Conservation (phyloP, 64 coral and sea anemone species). For the Hydrozoanthus tunicans region DNA sequence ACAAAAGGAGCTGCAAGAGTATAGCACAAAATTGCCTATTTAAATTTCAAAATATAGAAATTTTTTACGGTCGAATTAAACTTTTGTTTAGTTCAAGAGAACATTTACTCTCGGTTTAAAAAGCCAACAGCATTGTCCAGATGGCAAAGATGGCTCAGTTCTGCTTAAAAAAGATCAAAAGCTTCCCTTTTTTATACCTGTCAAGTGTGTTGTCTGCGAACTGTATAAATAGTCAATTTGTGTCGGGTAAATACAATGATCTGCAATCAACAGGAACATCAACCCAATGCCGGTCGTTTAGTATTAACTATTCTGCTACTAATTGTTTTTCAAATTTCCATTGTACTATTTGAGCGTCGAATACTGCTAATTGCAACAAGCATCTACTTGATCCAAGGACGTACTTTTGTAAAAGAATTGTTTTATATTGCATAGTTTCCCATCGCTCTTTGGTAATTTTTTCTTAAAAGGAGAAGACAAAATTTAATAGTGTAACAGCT, state of each 20-base stretch:
- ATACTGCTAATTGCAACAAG: background rate
- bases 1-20: slow-evolving; percentile 27
- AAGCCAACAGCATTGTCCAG: too few relatives aligned
- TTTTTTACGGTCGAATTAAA: background rate
- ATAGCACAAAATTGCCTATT: background rate
- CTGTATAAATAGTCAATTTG: background rate
- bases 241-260: background rate
- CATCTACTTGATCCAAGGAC: background rate
- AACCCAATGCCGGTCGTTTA: background rate
- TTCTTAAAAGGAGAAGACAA: background rate
- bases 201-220: background rate
- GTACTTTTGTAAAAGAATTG: background rate
- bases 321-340: slow-evolving; percentile 13
- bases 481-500: background rate
- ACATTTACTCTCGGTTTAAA: background rate
- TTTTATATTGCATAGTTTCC: background rate
- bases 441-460: background rate
- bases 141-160: too few relatives aligned
- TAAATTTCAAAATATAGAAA: slow-evolving; percentile 22
- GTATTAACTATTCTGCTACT: background rate
- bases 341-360: background rate
- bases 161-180: background rate
- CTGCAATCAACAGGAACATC: background rate
- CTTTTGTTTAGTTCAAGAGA: background rate
- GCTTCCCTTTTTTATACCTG: background rate